Conservation (phyloP, 2,797 vertebrate species). For the Rousettus madagascariensis region DNA sequence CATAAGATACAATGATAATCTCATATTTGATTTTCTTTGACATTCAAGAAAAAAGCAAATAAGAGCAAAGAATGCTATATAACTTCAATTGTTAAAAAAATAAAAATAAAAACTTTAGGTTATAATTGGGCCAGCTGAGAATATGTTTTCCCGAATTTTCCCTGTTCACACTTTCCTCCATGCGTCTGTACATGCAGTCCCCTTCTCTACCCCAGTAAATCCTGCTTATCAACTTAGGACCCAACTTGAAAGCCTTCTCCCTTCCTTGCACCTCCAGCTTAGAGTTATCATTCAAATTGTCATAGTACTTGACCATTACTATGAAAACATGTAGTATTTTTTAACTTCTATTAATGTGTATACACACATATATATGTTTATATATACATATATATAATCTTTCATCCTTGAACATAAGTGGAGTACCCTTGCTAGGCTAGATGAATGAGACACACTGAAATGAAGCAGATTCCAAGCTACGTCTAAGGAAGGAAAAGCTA, state of each 20-base stretch:
- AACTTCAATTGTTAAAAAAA: neutral
- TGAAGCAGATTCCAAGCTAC: neutral
- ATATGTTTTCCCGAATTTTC: neutral
- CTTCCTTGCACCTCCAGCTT: neutral
- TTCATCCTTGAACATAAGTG: neutral
- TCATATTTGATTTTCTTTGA: conserved; percentile 35
- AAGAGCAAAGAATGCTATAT: neutral
- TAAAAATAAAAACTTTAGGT: neutral
- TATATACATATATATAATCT: too few relatives aligned
- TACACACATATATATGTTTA: neutral
- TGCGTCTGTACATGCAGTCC: neutral
- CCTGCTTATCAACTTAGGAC: neutral
- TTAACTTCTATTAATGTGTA: neutral
- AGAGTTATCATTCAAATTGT: neutral
- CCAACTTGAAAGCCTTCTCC: neutral
- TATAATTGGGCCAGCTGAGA: neutral
- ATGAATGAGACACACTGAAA: neutral
- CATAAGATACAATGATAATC: neutral
- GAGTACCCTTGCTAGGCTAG: neutral
- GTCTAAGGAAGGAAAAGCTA: neutral
- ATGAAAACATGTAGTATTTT: neutral
- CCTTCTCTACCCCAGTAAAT: neutral
- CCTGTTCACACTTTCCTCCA: neutral
- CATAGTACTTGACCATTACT: neutral
- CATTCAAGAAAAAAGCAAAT: neutral